Evolutionary conservation across 92 coral and sea anemone species (phyloP), one percentile per base, ranked within the genome.

Genomic region (Scolanthus callimorphus): DNA sequence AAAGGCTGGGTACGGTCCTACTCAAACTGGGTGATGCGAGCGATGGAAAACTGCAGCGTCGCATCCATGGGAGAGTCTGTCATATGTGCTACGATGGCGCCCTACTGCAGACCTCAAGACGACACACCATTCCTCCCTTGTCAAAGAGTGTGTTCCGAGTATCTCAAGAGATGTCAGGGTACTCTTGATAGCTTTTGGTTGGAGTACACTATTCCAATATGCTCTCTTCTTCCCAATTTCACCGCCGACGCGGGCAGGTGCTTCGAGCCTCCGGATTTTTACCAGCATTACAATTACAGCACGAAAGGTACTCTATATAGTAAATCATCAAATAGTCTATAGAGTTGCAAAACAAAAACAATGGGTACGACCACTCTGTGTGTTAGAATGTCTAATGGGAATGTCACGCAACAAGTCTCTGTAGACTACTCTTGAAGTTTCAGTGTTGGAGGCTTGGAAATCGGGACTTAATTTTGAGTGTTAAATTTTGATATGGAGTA

Each of bases 81-180:
- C 58, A 37, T 62, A 17, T 78, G 85, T 29, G 54, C 85, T 1
- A 47, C 63, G 15, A 26, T 63, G 2, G 63, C 76, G 11, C 85
- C 85, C 2, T 53, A 71, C 29, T 78, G 85, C 58, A 68, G 53
- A 15, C 71, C 44, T 17, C 58, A 70, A 13, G 37, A 60, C 2
- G 12, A 41, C 9, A 55, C 56, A 21, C 88, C 85, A 3, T 60
- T 85, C n/a, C 56, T 69, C 15, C 95, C 95, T 0, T 86, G 95
- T 71, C 70, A 61, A 58, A 52, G 73, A 39, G 95, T 81, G 19
- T 86, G 95, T 39, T 81, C 82, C 6, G 95, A 86, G 48, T 86
- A 70, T 27, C 74, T 81, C 3, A 73, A 81, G 49, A 62, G 81
- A 21, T 86, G 95, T 51, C 62, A 57, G 24, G 20, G 30, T 37